Evolutionary conservation across 1,140 invertebrate species (phyloP), one percentile per base, ranked within the genome.

Genomic region (Atta colombica): DNA sequence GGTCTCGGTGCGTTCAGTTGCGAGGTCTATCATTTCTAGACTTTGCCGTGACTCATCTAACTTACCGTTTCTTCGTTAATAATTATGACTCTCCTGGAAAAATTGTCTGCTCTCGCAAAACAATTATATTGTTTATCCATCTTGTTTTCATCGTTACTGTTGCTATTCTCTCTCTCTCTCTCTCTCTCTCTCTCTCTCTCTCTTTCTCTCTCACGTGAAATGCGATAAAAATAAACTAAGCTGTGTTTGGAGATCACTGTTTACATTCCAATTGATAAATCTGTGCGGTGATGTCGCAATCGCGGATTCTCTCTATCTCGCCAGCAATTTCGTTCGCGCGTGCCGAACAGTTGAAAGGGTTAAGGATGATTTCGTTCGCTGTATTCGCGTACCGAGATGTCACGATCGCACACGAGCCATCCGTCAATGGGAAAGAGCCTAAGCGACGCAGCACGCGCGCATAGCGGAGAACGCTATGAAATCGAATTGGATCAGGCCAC

Each of bases 401-500:
- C 55, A 25, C 61, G 18, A 55, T 53, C 66, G 66, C 31, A 88
- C 68, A 39, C 69, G 74, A 77, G 81, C 53, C 74, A 31, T 45
- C 63, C 68, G 65, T 89, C 81, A 88, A 89, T 86, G 87, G 82
- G 77, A 86, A 86, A 77, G 88, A 81, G 87, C 80, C 69, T 35
- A 61, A 82, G 39, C 80, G 53, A 63, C 28, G 49, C 45, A 77
- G 53, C 51, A 75, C 45, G 21, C 80, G 66, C 39, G 55, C 72
- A 72, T 18, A 31, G 39, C 49, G 51, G 69, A 55, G 71, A 72
- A 60, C 78, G 89, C 35, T 78, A 77, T 85, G 75, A 88, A 90
- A 90, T 90, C 89, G 88, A 90, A 90, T 90, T 90, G 89, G 89
- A 90, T 90, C 89, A 88, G 86, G 53, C 88, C 89, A 90, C 89